A percentile compares a stretch with the other conserved stretches of the same genome.
Conservation (phyloP, 35 echinoderm and acorn worm genomes). For the Chiridota heheva region DNA sequence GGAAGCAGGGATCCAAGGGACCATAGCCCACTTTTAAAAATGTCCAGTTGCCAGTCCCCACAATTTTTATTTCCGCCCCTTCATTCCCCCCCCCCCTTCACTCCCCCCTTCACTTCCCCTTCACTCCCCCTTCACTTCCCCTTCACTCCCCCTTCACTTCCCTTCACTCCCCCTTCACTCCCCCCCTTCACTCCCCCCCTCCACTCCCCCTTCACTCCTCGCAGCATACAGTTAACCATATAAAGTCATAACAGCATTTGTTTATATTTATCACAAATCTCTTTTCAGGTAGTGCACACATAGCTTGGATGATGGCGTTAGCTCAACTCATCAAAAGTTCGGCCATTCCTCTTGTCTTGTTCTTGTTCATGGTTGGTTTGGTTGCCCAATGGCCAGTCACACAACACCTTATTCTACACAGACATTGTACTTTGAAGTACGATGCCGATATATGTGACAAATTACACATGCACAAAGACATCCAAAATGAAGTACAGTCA, state of each 20-base stretch:
- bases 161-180: too few species aligned
- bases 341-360: slow-evolving; percentile 43
- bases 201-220: neutral
- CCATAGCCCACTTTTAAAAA: too few species aligned
- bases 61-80: neutral
- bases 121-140: neutral
- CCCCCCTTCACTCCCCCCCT: neutral
- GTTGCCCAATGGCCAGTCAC: slow-evolving; percentile 71
- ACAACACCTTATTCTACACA: slow-evolving; percentile 68
- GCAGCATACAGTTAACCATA: neutral
- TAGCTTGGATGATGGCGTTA: too few species aligned
- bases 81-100: neutral
- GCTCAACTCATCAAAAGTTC: too few species aligned
- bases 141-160: neutral
- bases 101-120: neutral
- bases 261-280: too few species aligned
- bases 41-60: neutral
- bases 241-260: too few species aligned
- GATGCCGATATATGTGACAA: slow-evolving; percentile 57
- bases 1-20: too few species aligned
- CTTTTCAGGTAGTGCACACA: too few species aligned
- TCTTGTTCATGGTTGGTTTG: slow-evolving; percentile 65
- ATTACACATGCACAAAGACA: slow-evolving; percentile 49
- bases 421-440: slow-evolving; percentile 41
- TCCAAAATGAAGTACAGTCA: slow-evolving; percentile 61